Base-by-base conservation (phyloP, 2,113 vertebrate species). In the Hippocampus guttulatus region DNA sequence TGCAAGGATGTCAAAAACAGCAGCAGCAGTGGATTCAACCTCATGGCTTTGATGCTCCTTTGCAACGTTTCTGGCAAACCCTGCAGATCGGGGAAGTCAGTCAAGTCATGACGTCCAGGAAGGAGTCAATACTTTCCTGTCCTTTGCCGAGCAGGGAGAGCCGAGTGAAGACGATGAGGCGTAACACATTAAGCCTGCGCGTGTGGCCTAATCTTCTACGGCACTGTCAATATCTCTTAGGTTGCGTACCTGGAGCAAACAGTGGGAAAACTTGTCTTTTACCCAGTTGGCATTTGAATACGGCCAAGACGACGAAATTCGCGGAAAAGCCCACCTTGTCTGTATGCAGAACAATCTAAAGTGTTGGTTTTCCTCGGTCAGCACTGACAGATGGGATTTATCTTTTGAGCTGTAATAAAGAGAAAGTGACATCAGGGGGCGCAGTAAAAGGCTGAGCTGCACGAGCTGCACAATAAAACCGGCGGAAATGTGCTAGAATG, bases 171-270 rank as follows among this genome's bases (percentile, higher is more conserved):
- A 68, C 64, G 68, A 75, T 73, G 74, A 54, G 25, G 25, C 84
- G 75, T 40, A 69, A 81, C 67, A 72, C 64, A 58, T 83, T 88
- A 89, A 89, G 87, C 88, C 88, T 79, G 0, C 40, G 69, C 41
- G 67, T 38, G 64, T 69, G 68, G 67, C 64, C 69, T 90, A 89
- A 92, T 92, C 91, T 85, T 78, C 80, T 77, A 74, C 33, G 77
- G 77, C 79, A 68, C 71, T 40, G 73, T 65, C 83, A 86, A 91
- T 80, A 73, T 73, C 75, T 68, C 66, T 11, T 69, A 70, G 30
- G 64, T 43, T 71, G 60, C 45, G 73, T 18, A 38, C 67, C 49
- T n/a, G 33, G 38, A 63, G 23, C 64, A 65, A 25, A 6, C n/a
- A 1, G 12, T 27, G 25, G 7, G 8, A 33, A 33, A 33, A 61